Conservation (phyloP, 2,113 vertebrate species). For the Coptodon bakossiorum region DNA sequence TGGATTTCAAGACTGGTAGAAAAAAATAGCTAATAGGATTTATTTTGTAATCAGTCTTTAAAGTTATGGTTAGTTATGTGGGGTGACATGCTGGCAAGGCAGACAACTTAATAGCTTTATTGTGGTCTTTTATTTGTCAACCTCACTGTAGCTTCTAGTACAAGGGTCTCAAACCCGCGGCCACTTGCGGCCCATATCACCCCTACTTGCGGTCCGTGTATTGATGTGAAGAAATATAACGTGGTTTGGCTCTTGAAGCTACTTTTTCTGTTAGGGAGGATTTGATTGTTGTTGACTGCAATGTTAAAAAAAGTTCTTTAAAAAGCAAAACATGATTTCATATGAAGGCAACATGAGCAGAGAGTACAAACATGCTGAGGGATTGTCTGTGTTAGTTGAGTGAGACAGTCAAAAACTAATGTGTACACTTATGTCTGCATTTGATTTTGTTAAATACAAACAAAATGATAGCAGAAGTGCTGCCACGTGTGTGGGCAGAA, state of each 20-base stretch:
- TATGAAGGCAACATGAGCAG: not conserved
- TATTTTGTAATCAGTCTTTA: not conserved
- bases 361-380: not conserved
- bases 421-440: not conserved
- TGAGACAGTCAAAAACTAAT: rapidly evolving
- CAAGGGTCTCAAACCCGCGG: not conserved
- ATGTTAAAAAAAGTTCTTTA: not conserved
- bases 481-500: not conserved
- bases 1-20: not conserved
- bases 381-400: not conserved
- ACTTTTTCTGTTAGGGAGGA: too few relatives aligned
- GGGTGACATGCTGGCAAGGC: not conserved
- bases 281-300: not conserved
- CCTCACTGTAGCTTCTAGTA: not conserved
- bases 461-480: not conserved
- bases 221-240: too few relatives aligned
- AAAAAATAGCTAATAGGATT: not conserved
- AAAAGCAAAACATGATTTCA: not conserved
- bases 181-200: too few relatives aligned
- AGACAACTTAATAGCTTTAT: not conserved
- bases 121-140: not conserved
- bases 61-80: not conserved
- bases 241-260: too few relatives aligned
- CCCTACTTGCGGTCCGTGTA: too few relatives aligned
- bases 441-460: not conserved